Evolutionary conservation across 2,888 invertebrate species (phyloP).

Genomic region (Ormyrus pomaceus): DNA sequence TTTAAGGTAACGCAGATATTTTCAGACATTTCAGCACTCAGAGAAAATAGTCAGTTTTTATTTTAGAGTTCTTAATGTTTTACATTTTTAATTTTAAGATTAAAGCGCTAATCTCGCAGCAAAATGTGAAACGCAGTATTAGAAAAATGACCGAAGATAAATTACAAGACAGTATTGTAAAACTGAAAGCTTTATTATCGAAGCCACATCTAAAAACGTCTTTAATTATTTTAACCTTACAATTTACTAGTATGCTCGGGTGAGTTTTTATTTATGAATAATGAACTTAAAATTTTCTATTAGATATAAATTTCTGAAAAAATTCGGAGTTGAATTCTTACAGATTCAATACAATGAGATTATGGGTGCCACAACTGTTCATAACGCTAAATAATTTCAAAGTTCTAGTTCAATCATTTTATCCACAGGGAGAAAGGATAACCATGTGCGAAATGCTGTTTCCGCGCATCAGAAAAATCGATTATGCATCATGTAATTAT

Average conservation of each 20-base stretch:
- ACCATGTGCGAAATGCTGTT: conserved; percentile 75
- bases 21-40: too few species aligned
- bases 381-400: conserved; percentile 78
- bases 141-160: conserved; percentile 27
- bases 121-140: conserved; percentile 14
- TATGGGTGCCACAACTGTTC: conserved; percentile 80
- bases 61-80: too few species aligned
- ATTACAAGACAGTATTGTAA: conserved; percentile 29
- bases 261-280: conserved; percentile 68
- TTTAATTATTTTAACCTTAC: conserved; percentile 80
- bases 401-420: conserved; percentile 60
- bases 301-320: not conserved
- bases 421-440: conserved; percentile 66
- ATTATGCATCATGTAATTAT: conserved; percentile 39
- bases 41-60: too few species aligned
- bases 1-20: conserved; percentile 79
- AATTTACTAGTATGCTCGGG: conserved; percentile 83
- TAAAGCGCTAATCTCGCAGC: conserved; percentile 10
- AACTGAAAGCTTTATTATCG: conserved; percentile 29
- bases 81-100: conserved; percentile 27
- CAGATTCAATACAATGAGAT: conserved; percentile 79
- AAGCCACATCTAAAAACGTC: conserved; percentile 80
- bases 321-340: conserved; percentile 49
- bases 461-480: conserved; percentile 44
- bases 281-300: not conserved